A percentile compares a stretch with the other conserved stretches of the same genome.
These are phyloP conservation scores for Atopsyche davidsoni DNA, from an alignment of 1,140 invertebrate genomes.

Conservation along the genomic window DNA sequence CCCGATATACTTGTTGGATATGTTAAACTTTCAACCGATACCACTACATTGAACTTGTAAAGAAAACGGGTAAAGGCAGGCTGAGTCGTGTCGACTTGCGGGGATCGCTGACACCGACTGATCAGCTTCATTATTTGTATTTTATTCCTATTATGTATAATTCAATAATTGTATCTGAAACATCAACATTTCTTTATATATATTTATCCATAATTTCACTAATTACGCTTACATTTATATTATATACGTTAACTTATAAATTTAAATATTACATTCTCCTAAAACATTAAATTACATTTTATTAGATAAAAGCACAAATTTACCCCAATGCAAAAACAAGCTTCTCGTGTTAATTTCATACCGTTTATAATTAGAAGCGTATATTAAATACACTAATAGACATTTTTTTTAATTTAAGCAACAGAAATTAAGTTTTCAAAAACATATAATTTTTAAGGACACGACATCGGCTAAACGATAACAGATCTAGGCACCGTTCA, in stretches of 20 bases:
- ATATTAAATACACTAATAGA: constrained; percentile 10
- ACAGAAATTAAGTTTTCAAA: too few species aligned
- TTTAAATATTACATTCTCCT: constrained; percentile 17
- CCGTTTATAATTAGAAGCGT: constrained; percentile 6
- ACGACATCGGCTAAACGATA: too few species aligned
- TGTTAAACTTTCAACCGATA: neutral
- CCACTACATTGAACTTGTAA: neutral
- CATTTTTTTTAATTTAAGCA: constrained; percentile 9
- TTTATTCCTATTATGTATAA: constrained; percentile 14
- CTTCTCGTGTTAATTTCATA: constrained; percentile 15
- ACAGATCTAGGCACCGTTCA: too few species aligned
- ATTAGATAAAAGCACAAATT: constrained; percentile 15
- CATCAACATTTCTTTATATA: constrained; percentile 24
- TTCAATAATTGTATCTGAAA: constrained; percentile 23
- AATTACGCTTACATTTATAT: constrained; percentile 5
- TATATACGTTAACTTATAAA: constrained; percentile 18
- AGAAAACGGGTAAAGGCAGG: constrained; percentile 1
- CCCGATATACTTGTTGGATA: too few species aligned
- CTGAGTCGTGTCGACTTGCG: neutral
- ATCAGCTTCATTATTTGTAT: neutral
- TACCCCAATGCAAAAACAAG: constrained; percentile 17
- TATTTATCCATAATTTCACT: constrained; percentile 7
- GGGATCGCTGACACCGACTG: neutral
- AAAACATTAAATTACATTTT: constrained; percentile 17
- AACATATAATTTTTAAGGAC: too few species aligned